Base-by-base conservation (phyloP, 1,140 invertebrate species). In the Radopholus similis region DNA sequence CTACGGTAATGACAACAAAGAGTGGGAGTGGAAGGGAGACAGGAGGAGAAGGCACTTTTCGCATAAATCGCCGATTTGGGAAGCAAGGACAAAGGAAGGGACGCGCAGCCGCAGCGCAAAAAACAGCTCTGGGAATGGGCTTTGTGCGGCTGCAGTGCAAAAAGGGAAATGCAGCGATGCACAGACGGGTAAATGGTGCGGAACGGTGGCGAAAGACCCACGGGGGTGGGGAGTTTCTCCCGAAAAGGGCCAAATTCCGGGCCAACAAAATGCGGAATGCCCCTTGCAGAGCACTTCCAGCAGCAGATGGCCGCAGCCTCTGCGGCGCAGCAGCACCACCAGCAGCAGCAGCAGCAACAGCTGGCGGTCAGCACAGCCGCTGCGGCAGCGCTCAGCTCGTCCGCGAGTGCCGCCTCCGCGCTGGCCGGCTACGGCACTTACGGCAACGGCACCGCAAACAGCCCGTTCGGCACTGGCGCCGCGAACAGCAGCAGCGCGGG, bases 331-430 rank as follows among this genome's bases (percentile, higher is more conserved):
- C 56, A 21, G 42, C 73, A 57, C 34, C 71, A 38, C 26, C 68
- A 51, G 54, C 65, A 49, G 15, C 72, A 42, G 15, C 40, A 21
- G 65, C 74, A 23, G 64, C 68, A 51, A 49, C 63, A 32, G 15
- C 30, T 64, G 77, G 75, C 49, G 63, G 63, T 77, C 15, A 77
- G 68, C 69, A 70, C 66, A 26, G 70, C 80, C 56, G 80, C 68
- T 21, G 70, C 80, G 57, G 80, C 68, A 34, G 85, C 85, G 68
- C 86, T 85, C 70, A 88, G 55, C 23, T 90, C 90, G 69, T 93
- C 91, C 47, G 91, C 92, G 44, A 94, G 93, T 83, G 90, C 92
- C 23, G 89, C 92, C 11, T 90, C 93, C 81, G 90, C 92, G 79
- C 88, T 90, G 8, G 42, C 49, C 26, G 56, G 37, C n/a, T n/a